Conservation (phyloP, 2,888 invertebrate genomes). For the Drosophila anceps region DNA sequence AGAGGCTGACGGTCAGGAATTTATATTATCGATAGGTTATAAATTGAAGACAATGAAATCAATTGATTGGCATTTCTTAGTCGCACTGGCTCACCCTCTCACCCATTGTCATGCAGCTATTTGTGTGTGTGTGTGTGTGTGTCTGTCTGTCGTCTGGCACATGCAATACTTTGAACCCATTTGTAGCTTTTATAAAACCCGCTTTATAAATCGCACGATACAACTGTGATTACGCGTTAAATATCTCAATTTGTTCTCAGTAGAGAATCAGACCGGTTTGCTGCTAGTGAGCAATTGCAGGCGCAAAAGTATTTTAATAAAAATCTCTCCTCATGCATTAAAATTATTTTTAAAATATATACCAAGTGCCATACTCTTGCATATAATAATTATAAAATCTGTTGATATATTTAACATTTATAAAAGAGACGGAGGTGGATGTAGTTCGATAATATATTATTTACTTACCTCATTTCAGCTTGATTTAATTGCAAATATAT, state of each 20-base stretch:
- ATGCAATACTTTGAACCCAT: slow-evolving; percentile 75
- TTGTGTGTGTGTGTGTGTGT: slow-evolving; percentile 14
- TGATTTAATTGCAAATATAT: neutral
- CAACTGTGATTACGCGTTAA: slow-evolving; percentile 72
- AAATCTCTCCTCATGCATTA: slow-evolving; percentile 7
- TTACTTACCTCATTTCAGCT: neutral
- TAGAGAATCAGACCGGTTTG: slow-evolving; percentile 66
- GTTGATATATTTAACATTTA: neutral
- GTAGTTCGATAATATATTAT: neutral
- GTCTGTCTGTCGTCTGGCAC: slow-evolving; percentile 29
- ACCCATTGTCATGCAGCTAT: slow-evolving; percentile 3
- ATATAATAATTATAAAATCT: too few species aligned
- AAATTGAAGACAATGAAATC: slow-evolving; percentile 81
- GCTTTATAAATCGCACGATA: slow-evolving; percentile 39
- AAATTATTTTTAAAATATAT: neutral
- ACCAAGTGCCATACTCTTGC: neutral
- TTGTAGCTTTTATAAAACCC: slow-evolving; percentile 53
- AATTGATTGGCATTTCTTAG: slow-evolving; percentile 77
- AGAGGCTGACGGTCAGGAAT: slow-evolving; percentile 53
- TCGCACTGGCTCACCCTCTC: slow-evolving; percentile 10
- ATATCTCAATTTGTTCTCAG: slow-evolving; percentile 68
- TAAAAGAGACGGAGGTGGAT: neutral
- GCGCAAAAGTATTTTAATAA: slow-evolving; percentile 8
- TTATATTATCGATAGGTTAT: slow-evolving; percentile 79
- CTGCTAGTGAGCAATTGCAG: slow-evolving; percentile 31